A percentile compares a stretch with the other conserved stretches of the same genome.
These are phyloP conservation scores for Myzus persicae DNA, from an alignment of 1,140 invertebrate species.

Conservation along the genomic window DNA sequence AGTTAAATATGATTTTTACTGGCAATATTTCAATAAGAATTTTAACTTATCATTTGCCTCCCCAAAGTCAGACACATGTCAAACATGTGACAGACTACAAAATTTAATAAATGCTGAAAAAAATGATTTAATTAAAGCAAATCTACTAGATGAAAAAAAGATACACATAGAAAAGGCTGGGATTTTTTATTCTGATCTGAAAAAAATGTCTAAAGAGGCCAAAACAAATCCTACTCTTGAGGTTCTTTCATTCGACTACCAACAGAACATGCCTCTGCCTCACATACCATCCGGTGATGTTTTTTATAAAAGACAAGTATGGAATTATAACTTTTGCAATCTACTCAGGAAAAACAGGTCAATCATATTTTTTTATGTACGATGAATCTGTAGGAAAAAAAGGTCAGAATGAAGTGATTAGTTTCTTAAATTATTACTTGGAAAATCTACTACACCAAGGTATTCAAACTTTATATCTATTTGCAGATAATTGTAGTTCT, in stretches of 20 bases:
- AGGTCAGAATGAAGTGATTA: constrained; percentile 34
- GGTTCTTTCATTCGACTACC: constrained; percentile 21
- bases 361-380: constrained; percentile 53
- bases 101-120: no score
- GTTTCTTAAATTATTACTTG: constrained; percentile 44
- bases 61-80: no score
- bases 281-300: constrained; percentile 23
- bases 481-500: constrained; percentile 38
- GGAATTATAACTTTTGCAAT: constrained; percentile 59
- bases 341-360: constrained; percentile 54
- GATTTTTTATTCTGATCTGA: constrained; percentile 28
- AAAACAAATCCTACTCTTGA: constrained; percentile 4
- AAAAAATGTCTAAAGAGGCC: background rate
- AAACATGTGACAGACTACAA: no score
- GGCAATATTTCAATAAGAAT: no score
- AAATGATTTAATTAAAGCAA: no score
- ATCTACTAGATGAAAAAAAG: constrained; percentile 20
- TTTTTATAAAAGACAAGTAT: constrained; percentile 38
- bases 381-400: constrained; percentile 28
- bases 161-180: constrained; percentile 25
- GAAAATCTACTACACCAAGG: constrained; percentile 17
- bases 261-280: background rate
- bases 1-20: no score
- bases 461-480: constrained; percentile 29
- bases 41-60: no score